A percentile compares a stretch with the other conserved stretches of the same genome.
Conservation (phyloP, 1,140 invertebrate species). For the Papilio glaucus region DNA sequence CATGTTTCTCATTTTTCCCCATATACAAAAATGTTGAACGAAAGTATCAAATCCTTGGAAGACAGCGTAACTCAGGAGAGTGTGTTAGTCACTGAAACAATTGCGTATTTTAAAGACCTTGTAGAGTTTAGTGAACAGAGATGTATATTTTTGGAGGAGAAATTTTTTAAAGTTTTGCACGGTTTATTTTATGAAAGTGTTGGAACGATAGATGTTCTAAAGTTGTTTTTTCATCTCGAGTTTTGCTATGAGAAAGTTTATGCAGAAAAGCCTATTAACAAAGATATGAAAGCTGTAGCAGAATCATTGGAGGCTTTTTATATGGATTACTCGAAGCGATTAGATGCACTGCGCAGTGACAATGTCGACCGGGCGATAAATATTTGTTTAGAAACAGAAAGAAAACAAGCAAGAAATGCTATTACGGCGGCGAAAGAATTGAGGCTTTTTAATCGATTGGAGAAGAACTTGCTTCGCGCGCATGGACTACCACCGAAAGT, state of each 20-base stretch:
- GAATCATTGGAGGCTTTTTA: slow-evolving; percentile 66
- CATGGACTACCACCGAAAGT: slow-evolving; percentile 45
- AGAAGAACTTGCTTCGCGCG: slow-evolving; percentile 57
- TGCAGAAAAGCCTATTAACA: slow-evolving; percentile 62
- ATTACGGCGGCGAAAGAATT: slow-evolving; percentile 62
- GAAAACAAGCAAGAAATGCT: slow-evolving; percentile 53
- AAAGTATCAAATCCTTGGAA: slow-evolving; percentile 55
- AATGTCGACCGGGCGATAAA: slow-evolving; percentile 55
- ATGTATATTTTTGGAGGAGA: slow-evolving; percentile 55
- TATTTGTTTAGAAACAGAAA: slow-evolving; percentile 55
- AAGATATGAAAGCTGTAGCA: slow-evolving; percentile 57
- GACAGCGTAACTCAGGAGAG: slow-evolving; percentile 56
- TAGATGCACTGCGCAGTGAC: slow-evolving; percentile 59
- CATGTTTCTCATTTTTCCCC: slow-evolving; percentile 60
- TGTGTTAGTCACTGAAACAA: slow-evolving; percentile 50
- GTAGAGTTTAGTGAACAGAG: slow-evolving; percentile 56
- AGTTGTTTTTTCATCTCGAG: slow-evolving; percentile 67
- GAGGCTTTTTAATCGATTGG: slow-evolving; percentile 57
- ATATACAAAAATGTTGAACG: slow-evolving; percentile 52
- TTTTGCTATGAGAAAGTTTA: slow-evolving; percentile 69
- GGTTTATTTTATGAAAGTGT: slow-evolving; percentile 67
- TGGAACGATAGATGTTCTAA: slow-evolving; percentile 61
- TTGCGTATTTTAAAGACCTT: slow-evolving; percentile 56
- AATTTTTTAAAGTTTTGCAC: slow-evolving; percentile 66
- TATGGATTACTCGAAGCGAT: slow-evolving; percentile 59